phyloP scores from a whole-genome alignment of 2,113 vertebrate species.

The Brachyhypopomus occidentalis region DNA sequence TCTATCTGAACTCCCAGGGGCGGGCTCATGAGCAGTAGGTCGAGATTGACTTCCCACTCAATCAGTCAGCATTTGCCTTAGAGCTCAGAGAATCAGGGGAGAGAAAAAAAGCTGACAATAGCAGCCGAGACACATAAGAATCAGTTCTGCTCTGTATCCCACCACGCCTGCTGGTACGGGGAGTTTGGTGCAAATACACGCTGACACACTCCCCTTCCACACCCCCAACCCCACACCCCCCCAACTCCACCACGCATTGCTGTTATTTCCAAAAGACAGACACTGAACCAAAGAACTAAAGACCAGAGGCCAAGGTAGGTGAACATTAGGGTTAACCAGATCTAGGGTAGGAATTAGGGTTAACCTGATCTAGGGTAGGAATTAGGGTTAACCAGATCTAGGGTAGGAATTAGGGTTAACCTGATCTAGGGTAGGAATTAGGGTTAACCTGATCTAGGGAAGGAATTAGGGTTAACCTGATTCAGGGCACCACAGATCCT shows the following conservation, averaged over 20 bases:
- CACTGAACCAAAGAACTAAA: not conserved
- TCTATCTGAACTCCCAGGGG: conserved; percentile 58
- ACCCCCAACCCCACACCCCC: not conserved
- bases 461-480: too few relatives aligned
- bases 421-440: too few relatives aligned
- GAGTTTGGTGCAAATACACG: conserved; percentile 49
- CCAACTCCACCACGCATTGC: conserved; percentile 3
- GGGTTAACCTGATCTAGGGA: too few relatives aligned
- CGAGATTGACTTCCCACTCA: conserved; percentile 57
- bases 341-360: too few relatives aligned
- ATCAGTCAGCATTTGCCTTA: conserved; percentile 57
- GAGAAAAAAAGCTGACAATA: conserved; percentile 31
- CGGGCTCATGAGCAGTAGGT: conserved; percentile 56
- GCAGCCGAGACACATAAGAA: conserved; percentile 47
- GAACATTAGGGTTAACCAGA: not conserved
- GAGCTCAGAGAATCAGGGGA: conserved; percentile 33
- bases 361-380: too few relatives aligned
- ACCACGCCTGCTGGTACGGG: conserved; percentile 27
- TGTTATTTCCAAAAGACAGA: conserved; percentile 19
- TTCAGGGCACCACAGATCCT: not conserved
- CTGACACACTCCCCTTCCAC: not conserved
- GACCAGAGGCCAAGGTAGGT: not conserved
- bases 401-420: too few relatives aligned
- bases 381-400: too few relatives aligned
- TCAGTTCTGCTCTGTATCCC: conserved; percentile 25